phyloP scores from a whole-genome alignment of 2,888 invertebrate genomes.

The Pristionchus arcanus region DNA sequence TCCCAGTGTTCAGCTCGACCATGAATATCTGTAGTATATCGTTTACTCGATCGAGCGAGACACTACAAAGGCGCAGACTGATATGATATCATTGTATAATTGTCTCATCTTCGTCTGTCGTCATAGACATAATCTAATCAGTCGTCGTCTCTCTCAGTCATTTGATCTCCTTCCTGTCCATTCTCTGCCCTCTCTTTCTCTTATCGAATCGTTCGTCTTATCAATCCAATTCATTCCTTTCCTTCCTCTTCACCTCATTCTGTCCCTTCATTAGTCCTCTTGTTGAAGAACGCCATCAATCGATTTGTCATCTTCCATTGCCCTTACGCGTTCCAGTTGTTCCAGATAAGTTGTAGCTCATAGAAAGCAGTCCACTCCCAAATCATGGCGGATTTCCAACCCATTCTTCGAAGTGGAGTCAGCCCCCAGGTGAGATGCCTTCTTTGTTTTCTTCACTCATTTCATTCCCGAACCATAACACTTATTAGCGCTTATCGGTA shows the following conservation, averaged over 20 bases:
- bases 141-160: background rate
- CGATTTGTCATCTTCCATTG: background rate
- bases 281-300: background rate
- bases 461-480: background rate
- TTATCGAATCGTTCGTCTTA: slow-evolving; percentile 21
- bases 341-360: background rate
- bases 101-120: background rate
- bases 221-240: slow-evolving; percentile 40
- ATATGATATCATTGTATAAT: background rate
- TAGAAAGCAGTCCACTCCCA: background rate
- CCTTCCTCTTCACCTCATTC: slow-evolving; percentile 13
- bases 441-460: background rate
- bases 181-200: slow-evolving; percentile 19
- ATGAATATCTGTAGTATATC: background rate
- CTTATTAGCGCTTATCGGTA: background rate
- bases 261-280: slow-evolving; percentile 28
- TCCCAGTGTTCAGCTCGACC: background rate
- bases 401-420: slow-evolving; percentile 2
- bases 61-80: background rate
- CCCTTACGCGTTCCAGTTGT: background rate
- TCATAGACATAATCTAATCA: slow-evolving; percentile 7
- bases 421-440: slow-evolving; percentile 10
- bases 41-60: background rate
- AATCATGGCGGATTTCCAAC: slow-evolving; percentile 19
- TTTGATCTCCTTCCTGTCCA: slow-evolving; percentile 36